Conservation (phyloP, 2,888 invertebrate genomes). For the Drosophila koepferae region DNA sequence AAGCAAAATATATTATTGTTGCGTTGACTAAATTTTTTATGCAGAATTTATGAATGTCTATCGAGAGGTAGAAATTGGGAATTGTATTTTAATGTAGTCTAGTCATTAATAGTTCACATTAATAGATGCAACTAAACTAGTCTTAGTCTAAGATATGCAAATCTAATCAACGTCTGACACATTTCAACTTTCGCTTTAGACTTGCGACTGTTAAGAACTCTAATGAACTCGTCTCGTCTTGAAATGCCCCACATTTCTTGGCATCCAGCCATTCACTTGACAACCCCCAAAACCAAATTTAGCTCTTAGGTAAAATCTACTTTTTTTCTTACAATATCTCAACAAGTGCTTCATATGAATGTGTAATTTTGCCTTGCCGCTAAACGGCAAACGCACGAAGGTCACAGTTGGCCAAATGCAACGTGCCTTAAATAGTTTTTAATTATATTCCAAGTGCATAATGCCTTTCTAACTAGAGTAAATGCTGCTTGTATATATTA, state of each 20-base stretch:
- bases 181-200: neutral
- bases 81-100: too few species aligned
- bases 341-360: constrained; percentile 7
- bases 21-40: too few species aligned
- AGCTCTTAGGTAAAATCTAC: neutral
- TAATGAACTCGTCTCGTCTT: neutral
- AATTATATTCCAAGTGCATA: constrained; percentile 29
- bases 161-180: neutral
- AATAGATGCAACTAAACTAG: neutral
- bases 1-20: neutral
- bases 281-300: neutral
- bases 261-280: neutral
- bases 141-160: neutral
- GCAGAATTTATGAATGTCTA: too few species aligned
- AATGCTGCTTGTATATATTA: constrained; percentile 3
- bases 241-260: neutral
- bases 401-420: constrained; percentile 9
- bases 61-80: too few species aligned
- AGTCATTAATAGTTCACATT: too few species aligned
- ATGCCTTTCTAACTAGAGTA: constrained; percentile 17
- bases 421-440: constrained; percentile 22
- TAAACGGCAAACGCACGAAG: constrained; percentile 8
- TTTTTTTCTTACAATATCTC: neutral
- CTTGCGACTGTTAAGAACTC: neutral
- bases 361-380: neutral